These are phyloP conservation scores for Adrianichthys oophorus DNA, from an alignment of 2,797 vertebrate species.

Conservation along the genomic window DNA sequence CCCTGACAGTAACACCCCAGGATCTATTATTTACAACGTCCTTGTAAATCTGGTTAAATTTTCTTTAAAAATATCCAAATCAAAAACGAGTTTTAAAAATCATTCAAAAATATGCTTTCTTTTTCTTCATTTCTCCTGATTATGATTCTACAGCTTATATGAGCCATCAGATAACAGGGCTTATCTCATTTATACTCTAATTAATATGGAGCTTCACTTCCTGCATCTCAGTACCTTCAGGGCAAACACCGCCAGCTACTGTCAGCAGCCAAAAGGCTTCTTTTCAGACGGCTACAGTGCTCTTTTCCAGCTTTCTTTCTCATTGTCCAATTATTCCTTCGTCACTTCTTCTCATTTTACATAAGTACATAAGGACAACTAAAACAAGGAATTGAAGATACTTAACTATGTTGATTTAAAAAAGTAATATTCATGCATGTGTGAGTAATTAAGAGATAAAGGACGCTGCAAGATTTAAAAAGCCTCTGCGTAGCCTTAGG, in stretches of 20 bases:
- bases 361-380: conserved; percentile 9
- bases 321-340: conserved; percentile 37
- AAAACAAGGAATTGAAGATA: conserved; percentile 9
- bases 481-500: conserved; percentile 31
- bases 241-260: conserved; percentile 67
- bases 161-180: conserved; percentile 72
- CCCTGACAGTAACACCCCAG: too few species aligned
- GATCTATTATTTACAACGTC: too few species aligned
- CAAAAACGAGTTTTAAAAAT: too few species aligned
- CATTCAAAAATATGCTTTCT: neutral
- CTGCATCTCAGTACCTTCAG: conserved; percentile 64
- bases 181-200: conserved; percentile 81
- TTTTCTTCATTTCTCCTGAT: conserved; percentile 44
- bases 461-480: conserved; percentile 27
- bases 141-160: conserved; percentile 44
- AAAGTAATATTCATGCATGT: conserved; percentile 21
- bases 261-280: conserved; percentile 66
- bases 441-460: conserved; percentile 14
- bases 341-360: conserved; percentile 51
- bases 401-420: conserved; percentile 18
- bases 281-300: conserved; percentile 35
- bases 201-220: conserved; percentile 76
- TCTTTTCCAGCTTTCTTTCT: conserved; percentile 37
- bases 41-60: neutral
- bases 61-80: neutral